A percentile compares a stretch with the other conserved stretches of the same genome.
Evolutionary conservation across 2,113 vertebrate genomes (phyloP).

Genomic region (Smithornis capensis): DNA sequence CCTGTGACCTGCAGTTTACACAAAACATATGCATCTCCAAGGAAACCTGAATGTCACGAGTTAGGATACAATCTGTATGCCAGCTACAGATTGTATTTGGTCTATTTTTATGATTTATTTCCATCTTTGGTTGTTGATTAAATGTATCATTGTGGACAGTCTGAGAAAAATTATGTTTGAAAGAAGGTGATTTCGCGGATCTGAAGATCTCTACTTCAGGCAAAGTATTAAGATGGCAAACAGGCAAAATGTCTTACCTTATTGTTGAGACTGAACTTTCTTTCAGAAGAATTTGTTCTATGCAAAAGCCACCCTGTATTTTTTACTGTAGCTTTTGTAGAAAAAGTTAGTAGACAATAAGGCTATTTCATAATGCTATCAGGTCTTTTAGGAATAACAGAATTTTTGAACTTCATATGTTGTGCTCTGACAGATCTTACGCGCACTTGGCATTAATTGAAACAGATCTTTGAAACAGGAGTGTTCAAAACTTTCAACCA

Average conservation of each 20-base stretch:
- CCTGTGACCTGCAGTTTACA: background rate
- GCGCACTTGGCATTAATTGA: background rate
- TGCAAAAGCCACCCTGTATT: background rate
- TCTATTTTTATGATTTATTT: background rate
- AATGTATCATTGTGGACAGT: background rate
- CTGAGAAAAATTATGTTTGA: background rate
- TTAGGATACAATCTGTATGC: background rate
- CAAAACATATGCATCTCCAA: background rate
- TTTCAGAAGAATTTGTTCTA: background rate
- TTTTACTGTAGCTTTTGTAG: background rate
- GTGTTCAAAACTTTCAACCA: background rate
- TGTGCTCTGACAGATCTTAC: background rate
- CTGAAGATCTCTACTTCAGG: background rate
- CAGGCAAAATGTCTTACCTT: background rate
- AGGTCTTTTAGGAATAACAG: background rate
- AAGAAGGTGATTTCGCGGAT: background rate
- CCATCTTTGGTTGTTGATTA: background rate
- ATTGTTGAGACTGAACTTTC: background rate
- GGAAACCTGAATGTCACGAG: background rate
- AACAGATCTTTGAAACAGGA: background rate
- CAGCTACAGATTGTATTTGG: background rate
- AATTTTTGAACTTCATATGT: background rate
- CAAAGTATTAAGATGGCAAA: background rate
- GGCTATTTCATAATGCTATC: background rate
- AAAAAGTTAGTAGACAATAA: background rate